Evolutionary conservation across 23 tunicate genomes (phyloP).

Genomic region (Diplosoma virens): DNA sequence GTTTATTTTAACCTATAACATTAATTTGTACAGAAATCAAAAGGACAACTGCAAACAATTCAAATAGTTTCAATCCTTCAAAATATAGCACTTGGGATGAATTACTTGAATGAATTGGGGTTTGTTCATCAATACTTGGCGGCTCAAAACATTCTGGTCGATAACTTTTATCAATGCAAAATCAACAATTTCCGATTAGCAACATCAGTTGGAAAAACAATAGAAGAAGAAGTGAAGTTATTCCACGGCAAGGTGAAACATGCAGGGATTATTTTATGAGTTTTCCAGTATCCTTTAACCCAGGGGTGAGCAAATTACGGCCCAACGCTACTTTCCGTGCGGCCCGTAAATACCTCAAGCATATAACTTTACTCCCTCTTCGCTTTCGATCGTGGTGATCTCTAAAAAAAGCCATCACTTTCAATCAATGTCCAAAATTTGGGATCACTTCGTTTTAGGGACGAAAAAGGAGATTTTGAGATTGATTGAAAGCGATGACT

Average conservation of each 20-base stretch:
- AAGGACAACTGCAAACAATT: slow-evolving; percentile 1
- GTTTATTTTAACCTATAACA: too few relatives aligned
- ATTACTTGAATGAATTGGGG: slow-evolving; percentile 84
- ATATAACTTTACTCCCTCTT: too few relatives aligned
- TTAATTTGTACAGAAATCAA: too few relatives aligned
- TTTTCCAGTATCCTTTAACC: neutral
- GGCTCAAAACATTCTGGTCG: slow-evolving; percentile 62
- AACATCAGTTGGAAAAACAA: slow-evolving; percentile 48
- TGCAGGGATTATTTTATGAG: neutral
- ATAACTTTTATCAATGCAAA: slow-evolving; percentile 57
- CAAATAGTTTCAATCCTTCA: slow-evolving; percentile 55
- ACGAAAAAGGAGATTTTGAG: too few relatives aligned
- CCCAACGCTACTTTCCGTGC: too few relatives aligned
- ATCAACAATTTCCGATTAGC: slow-evolving; percentile 84
- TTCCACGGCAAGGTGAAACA: slow-evolving; percentile 59
- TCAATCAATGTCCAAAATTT: too few relatives aligned
- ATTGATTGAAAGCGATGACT: too few relatives aligned
- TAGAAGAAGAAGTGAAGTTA: slow-evolving; percentile 60
- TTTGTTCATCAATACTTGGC: slow-evolving; percentile 91
- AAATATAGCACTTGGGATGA: slow-evolving; percentile 77
- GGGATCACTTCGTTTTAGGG: too few relatives aligned
- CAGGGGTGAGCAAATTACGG: too few relatives aligned
- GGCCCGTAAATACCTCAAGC: too few relatives aligned
- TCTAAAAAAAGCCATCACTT: too few relatives aligned
- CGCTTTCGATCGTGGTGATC: too few relatives aligned